These are phyloP conservation scores for Haliclona indistincta DNA, from an alignment of 37 sponge, comb jelly and placozoan species.

Conservation along the genomic window DNA sequence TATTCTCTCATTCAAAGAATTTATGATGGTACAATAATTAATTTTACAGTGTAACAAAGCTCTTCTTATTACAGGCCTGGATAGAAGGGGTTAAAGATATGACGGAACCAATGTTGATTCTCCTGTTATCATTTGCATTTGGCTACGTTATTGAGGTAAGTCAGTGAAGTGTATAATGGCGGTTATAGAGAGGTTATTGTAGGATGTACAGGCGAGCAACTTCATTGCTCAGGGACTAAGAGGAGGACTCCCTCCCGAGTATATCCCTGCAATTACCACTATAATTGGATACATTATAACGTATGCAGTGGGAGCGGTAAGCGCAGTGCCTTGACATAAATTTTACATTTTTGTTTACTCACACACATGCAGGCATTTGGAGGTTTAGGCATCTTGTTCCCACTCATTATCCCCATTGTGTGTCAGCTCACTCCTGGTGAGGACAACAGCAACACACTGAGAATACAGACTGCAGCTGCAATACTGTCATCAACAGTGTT, in stretches of 20 bases:
- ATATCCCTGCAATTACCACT: slow-evolving; percentile 20
- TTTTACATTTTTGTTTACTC: neutral
- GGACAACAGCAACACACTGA: no score
- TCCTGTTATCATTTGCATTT: slow-evolving; percentile 55
- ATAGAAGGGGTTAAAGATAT: slow-evolving; percentile 62
- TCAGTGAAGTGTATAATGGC: no score
- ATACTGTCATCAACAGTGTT: slow-evolving; percentile 22
- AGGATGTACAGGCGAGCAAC: neutral
- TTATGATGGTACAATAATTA: no score
- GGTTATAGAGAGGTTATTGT: no score
- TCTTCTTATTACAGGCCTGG: no score
- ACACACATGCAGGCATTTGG: slow-evolving; percentile 25
- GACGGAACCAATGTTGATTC: slow-evolving; percentile 51
- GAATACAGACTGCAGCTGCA: slow-evolving; percentile 31
- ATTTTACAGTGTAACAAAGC: no score
- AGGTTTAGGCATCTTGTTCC: slow-evolving; percentile 28
- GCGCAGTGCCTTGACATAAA: neutral
- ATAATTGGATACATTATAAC: slow-evolving; percentile 29
- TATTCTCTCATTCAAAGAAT: slow-evolving; percentile 28
- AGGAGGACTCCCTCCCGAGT: slow-evolving; percentile 9
- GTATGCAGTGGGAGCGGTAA: slow-evolving; percentile 29
- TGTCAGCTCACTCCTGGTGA: slow-evolving; percentile 4
- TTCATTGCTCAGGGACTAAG: slow-evolving; percentile 9
- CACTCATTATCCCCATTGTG: slow-evolving; percentile 34
- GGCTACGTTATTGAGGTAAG: slow-evolving; percentile 47